A percentile compares a stretch with the other conserved stretches of the same genome.
These are phyloP conservation scores for Parasteatoda lunata DNA, from an alignment of 2,888 invertebrate genomes.

Conservation along the genomic window DNA sequence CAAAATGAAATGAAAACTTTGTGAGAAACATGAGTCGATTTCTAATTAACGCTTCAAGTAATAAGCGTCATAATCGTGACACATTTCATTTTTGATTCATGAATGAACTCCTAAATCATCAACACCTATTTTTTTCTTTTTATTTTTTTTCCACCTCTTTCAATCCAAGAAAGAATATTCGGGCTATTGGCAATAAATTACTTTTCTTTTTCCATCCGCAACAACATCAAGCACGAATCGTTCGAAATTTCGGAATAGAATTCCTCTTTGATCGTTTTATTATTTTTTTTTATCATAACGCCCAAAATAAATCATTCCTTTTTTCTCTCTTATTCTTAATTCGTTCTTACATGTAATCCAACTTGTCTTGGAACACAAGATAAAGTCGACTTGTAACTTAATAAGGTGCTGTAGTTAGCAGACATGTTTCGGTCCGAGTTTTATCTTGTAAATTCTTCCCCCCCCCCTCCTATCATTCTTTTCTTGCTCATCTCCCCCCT, in stretches of 20 bases:
- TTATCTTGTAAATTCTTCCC: background rate
- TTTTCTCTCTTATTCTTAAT: background rate
- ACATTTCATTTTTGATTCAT: constrained; percentile 53
- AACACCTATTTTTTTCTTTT: constrained; percentile 11
- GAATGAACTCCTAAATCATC: constrained; percentile 18
- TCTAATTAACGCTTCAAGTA: constrained; percentile 66
- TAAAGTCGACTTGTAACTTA: constrained; percentile 44
- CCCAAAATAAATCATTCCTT: constrained; percentile 53
- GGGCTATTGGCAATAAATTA: constrained; percentile 1
- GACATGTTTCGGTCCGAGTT: background rate
- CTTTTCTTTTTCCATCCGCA: background rate
- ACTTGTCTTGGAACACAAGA: background rate
- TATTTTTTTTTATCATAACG: constrained; percentile 29
- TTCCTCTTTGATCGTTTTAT: constrained; percentile 19
- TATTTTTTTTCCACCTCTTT: constrained; percentile 7
- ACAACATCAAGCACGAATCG: constrained; percentile 8
- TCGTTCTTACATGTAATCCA: background rate
- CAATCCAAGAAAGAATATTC: background rate
- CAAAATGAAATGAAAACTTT: background rate
- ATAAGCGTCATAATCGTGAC: constrained; percentile 54
- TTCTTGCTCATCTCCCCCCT: background rate
- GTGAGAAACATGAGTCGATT: constrained; percentile 52
- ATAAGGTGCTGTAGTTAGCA: constrained; percentile 47
- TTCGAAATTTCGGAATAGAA: constrained; percentile 8
- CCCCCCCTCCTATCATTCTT: constrained; percentile 7